These are phyloP conservation scores for Amblyopsis rosae DNA, from an alignment of 2,113 vertebrate species.

Conservation along the genomic window DNA sequence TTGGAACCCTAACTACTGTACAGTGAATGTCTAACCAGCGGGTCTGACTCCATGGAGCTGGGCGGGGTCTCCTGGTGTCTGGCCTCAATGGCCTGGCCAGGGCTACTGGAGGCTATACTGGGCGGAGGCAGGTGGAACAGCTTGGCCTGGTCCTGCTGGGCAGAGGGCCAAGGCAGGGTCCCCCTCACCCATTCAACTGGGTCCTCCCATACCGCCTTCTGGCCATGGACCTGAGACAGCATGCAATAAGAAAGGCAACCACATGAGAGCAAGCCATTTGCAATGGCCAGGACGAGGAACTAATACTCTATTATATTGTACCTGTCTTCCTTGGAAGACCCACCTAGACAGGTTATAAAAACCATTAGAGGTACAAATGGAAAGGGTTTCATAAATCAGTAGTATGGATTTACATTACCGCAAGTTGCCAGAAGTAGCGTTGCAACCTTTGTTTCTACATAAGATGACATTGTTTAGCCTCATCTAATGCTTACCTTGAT, in stretches of 20 bases:
- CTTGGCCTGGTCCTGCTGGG: constrained; percentile 96
- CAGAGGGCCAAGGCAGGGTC: constrained; percentile 94
- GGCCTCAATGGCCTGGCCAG: constrained; percentile 83
- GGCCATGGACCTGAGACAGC: constrained; percentile 86
- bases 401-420: no score
- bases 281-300: constrained; percentile 7
- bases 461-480: neutral
- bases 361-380: no score
- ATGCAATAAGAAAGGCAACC: constrained; percentile 24
- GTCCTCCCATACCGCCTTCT: constrained; percentile 97
- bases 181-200: constrained; percentile 98
- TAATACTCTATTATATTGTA: no score
- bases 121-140: constrained; percentile 94
- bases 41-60: constrained; percentile 91
- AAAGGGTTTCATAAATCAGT: no score
- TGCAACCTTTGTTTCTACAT: no score
- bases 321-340: no score
- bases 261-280: constrained; percentile 11
- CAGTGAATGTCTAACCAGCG: constrained; percentile 79
- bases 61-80: constrained; percentile 91
- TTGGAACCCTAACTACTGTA: no score
- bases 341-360: no score
- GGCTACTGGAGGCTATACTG: constrained; percentile 83
- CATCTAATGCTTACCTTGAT: constrained; percentile 81
- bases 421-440: no score